Evolutionary conservation across 1,140 invertebrate genomes (phyloP), one percentile per base, ranked within the genome.

Genomic region (Drosophila oshimai): DNA sequence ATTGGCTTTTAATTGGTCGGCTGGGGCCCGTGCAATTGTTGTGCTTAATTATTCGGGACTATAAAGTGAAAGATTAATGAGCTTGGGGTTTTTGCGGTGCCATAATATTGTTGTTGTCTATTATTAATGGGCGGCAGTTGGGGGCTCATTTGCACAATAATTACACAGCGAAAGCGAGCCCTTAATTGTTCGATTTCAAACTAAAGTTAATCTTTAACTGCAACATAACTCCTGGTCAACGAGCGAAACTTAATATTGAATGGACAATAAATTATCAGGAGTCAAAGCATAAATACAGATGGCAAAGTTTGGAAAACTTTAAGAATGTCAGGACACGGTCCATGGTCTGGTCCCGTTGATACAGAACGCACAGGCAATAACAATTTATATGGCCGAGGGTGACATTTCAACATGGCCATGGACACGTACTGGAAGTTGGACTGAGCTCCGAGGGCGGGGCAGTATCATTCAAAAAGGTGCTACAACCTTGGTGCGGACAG

Each of bases 291-390:
- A 68, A 68, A 67, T 51, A 68, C 64, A 31, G 15, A 45, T 70
- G 53, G 42, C 45, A 42, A 60, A 51, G 53, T 68, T 39, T 49
- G 24, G 6, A 13, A 36, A 68, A 74, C 76, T 83, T 83, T 69
- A 74, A 83, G 79, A 50, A 51, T 46, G 55, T 45, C 37, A 31
- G 42, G 42, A 18, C 20, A 58, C 34, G 34, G 57, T 68, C 58
- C 72, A 67, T 37, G 12, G 12, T 28, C 4, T 17, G 18, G 26
- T 42, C 34, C 53, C 55, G 69, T 44, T 67, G 62, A 74, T 65
- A n/a, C n/a, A 71, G 70, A 60, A 77, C 71, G 80, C 65, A 79
- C 77, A 67, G 50, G 70, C 74, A 84, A 84, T 86, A 86, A 79
- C 75, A 78, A 84, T 84, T 84, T 86, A 84, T 84, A 72, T 79